Percentiles rank a stretch among this genome's conserved stretches.
phyloP scores from a whole-genome alignment of 2,113 vertebrate genomes.

The Ictalurus furcatus region DNA sequence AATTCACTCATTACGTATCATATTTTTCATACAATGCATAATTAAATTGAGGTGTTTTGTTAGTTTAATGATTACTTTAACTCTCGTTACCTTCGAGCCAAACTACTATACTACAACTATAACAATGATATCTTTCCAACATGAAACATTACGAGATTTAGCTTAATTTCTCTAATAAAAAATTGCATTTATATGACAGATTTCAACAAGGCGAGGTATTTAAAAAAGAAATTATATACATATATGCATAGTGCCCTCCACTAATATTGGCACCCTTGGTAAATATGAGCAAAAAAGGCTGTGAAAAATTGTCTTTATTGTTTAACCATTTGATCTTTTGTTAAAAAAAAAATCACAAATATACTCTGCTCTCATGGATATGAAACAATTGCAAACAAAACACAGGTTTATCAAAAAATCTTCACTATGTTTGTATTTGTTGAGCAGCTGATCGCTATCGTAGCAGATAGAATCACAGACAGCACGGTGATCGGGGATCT shows the following conservation, averaged over 20 bases:
- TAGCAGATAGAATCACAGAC: conserved; percentile 83
- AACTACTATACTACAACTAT: not conserved
- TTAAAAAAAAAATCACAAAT: too few relatives aligned
- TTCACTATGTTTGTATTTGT: conserved; percentile 13
- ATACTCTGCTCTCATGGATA: too few relatives aligned
- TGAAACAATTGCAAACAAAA: too few relatives aligned
- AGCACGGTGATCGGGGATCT: conserved; percentile 76
- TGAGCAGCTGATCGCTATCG: conserved; percentile 81
- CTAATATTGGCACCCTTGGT: too few relatives aligned
- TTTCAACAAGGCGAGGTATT: not conserved
- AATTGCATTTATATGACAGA: not conserved
- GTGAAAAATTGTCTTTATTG: too few relatives aligned
- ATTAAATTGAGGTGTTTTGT: not conserved
- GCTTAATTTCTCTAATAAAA: not conserved
- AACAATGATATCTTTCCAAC: not conserved
- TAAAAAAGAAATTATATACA: not conserved
- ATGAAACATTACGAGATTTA: not conserved
- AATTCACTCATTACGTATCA: not conserved
- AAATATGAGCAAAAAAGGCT: too few relatives aligned
- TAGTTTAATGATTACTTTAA: not conserved
- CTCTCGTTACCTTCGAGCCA: not conserved
- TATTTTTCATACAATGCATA: not conserved
- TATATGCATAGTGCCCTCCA: too few relatives aligned
- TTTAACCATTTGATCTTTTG: too few relatives aligned
- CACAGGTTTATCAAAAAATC: too few relatives aligned